Evolutionary conservation across 2,113 vertebrate species (phyloP).

Genomic region (Chaetorhynchus papuensis): DNA sequence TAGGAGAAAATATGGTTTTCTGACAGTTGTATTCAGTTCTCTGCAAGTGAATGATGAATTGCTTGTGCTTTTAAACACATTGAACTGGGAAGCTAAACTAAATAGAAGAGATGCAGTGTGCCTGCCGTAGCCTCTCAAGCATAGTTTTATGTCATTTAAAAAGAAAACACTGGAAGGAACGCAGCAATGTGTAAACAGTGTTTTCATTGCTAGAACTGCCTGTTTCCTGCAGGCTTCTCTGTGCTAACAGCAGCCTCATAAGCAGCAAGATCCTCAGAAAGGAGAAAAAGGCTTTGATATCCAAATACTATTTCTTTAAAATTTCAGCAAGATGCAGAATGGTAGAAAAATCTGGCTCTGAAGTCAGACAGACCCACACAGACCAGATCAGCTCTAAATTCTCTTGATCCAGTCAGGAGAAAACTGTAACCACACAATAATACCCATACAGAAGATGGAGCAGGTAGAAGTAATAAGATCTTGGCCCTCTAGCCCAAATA

Average conservation of each 20-base stretch:
- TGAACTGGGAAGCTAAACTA: background rate
- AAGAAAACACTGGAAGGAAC: background rate
- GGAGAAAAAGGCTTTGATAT: background rate
- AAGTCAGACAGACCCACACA: background rate
- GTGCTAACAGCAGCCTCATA: background rate
- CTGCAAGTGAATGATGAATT: background rate
- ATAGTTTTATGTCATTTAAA: background rate
- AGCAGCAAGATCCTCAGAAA: background rate
- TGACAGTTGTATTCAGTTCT: background rate
- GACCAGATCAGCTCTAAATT: background rate
- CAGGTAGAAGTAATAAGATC: background rate
- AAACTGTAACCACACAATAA: background rate
- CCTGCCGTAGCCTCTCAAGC: background rate
- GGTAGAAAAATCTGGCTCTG: background rate
- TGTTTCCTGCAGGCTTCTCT: background rate
- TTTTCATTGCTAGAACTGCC: background rate
- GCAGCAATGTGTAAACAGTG: background rate
- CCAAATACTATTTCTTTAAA: background rate
- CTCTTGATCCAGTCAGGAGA: background rate
- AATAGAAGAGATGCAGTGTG: background rate
- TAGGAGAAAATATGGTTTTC: background rate
- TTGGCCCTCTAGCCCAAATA: background rate
- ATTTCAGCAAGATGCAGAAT: background rate
- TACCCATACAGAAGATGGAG: background rate
- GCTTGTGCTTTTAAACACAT: background rate